phyloP scores from a whole-genome alignment of 1,140 invertebrate species.

The Chironomus striatipennis region DNA sequence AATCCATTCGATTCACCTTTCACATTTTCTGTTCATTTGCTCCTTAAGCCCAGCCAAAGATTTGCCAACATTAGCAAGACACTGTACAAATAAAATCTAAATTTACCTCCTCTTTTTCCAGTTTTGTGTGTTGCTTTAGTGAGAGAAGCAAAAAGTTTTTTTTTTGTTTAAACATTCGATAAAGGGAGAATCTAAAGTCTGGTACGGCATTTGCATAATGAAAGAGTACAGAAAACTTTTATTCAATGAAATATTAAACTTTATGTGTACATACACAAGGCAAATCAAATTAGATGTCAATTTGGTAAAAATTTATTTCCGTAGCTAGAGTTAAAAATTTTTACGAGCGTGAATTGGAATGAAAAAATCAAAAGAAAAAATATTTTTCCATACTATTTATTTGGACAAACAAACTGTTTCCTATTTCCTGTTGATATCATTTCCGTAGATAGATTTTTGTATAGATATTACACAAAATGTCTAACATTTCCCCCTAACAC shows the following conservation, averaged over 20 bases:
- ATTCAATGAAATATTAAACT: too few species aligned
- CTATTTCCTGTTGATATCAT: background rate
- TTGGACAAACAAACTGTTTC: slow-evolving; percentile 20
- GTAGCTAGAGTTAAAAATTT: background rate
- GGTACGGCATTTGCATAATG: too few species aligned
- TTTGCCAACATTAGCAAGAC: too few species aligned
- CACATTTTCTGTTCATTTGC: background rate
- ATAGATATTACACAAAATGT: background rate
- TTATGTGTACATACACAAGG: background rate
- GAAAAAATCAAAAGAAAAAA: background rate
- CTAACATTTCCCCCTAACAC: background rate
- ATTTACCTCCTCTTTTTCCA: too few species aligned
- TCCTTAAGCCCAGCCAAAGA: too few species aligned
- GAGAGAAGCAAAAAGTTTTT: too few species aligned
- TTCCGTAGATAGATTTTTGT: background rate
- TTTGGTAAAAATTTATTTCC: background rate
- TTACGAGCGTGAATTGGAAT: background rate
- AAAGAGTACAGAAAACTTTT: too few species aligned
- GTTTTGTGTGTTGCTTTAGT: too few species aligned
- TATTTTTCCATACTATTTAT: background rate
- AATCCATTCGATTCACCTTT: background rate
- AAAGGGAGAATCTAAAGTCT: too few species aligned
- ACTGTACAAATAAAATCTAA: too few species aligned
- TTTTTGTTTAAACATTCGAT: too few species aligned
- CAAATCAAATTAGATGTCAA: background rate